Evolutionary conservation across 2,888 invertebrate genomes (phyloP).

Genomic region (Nesidiocoris tenuis): DNA sequence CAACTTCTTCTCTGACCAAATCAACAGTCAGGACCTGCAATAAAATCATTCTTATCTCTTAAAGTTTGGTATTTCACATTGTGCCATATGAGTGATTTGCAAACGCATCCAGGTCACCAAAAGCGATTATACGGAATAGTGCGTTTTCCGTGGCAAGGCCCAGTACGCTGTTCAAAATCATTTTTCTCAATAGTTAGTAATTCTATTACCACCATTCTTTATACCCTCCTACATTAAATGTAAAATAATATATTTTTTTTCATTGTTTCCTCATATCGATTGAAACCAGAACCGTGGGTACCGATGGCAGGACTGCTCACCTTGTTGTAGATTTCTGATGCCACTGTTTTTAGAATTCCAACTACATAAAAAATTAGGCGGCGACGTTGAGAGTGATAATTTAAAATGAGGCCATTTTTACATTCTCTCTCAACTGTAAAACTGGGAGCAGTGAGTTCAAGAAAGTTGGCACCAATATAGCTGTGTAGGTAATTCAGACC

Average conservation of each 20-base stretch:
- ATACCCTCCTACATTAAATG: no score
- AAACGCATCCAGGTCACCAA: no score
- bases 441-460: conserved; percentile 84
- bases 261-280: no score
- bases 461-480: conserved; percentile 94
- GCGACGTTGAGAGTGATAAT: conserved; percentile 87
- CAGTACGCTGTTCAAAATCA: no score
- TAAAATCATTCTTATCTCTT: not conserved
- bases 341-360: conserved; percentile 93
- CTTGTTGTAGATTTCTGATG: conserved; percentile 90
- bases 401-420: conserved; percentile 84
- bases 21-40: conserved; percentile 80
- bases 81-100: no score
- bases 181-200: no score
- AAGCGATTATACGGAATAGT: no score
- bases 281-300: no score
- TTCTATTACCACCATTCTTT: no score
- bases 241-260: no score
- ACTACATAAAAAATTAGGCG: conserved; percentile 96
- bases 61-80: not conserved
- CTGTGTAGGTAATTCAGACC: conserved; percentile 92
- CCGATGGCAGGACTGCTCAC: no score
- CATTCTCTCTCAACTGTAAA: conserved; percentile 97
- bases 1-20: conserved; percentile 78
- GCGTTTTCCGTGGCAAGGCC: no score